phyloP scores from a whole-genome alignment of 1,140 invertebrate genomes.

The Panulirus ornatus region DNA sequence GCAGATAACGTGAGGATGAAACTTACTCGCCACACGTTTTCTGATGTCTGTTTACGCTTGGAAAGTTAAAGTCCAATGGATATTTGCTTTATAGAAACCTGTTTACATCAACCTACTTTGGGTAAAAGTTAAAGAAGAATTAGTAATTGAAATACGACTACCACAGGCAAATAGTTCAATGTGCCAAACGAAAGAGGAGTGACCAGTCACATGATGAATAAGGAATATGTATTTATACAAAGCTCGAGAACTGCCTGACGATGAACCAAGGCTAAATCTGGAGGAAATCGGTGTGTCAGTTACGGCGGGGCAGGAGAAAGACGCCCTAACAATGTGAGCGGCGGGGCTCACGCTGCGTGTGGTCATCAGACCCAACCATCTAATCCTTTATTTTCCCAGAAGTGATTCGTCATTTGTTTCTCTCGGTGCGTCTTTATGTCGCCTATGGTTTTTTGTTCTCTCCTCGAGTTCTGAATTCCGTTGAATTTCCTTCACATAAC shows the following conservation, averaged over 20 bases:
- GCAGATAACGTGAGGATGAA: no score
- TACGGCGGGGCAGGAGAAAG: conserved; percentile 16
- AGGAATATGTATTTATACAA: neutral
- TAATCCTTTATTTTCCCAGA: conserved; percentile 66
- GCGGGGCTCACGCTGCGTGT: conserved; percentile 41
- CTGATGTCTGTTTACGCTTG: no score
- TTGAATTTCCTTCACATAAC: neutral
- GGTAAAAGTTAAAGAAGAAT: no score
- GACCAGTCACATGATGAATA: neutral
- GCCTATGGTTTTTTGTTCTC: conserved; percentile 18
- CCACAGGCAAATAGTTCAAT: no score
- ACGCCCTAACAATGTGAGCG: conserved; percentile 13
- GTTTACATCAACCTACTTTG: no score
- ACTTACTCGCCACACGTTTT: no score
- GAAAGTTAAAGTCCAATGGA: no score
- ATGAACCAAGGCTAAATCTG: neutral
- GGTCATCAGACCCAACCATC: conserved; percentile 36
- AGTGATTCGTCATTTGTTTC: conserved; percentile 58
- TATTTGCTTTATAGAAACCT: no score
- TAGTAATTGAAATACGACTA: no score
- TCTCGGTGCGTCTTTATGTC: neutral
- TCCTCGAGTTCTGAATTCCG: neutral
- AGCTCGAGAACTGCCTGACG: neutral
- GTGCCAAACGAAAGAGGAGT: neutral
- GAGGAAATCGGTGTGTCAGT: conserved; percentile 41